Evolutionary conservation across 2,113 vertebrate genomes (phyloP).

Genomic region (Lepus europaeus): DNA sequence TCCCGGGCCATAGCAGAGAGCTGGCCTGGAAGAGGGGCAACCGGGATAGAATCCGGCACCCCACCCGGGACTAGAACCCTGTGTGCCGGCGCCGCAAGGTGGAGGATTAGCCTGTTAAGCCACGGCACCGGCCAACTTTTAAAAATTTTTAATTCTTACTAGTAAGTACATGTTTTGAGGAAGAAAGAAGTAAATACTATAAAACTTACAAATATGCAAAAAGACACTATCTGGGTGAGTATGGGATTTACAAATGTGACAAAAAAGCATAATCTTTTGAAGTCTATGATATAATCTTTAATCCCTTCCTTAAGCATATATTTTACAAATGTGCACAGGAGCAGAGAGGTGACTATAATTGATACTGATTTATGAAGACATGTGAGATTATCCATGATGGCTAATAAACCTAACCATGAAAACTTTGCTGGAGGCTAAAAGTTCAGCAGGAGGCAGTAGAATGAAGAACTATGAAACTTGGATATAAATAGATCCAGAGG

Average conservation of each 20-base stretch:
- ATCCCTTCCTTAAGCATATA: not conserved
- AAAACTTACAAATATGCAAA: not conserved
- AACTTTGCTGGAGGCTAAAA: constrained; percentile 27
- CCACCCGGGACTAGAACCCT: too few species aligned
- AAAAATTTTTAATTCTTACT: constrained; percentile 26
- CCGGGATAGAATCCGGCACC: too few species aligned
- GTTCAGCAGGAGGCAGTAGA: constrained; percentile 14
- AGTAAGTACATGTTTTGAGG: not conserved
- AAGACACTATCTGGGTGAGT: constrained; percentile 37
- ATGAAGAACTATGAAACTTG: constrained; percentile 22
- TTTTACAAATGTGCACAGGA: constrained; percentile 28
- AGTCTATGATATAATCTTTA: not conserved
- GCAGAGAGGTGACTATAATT: constrained; percentile 6
- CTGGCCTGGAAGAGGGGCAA: too few species aligned
- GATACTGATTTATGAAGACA: constrained; percentile 49
- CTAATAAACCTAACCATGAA: constrained; percentile 9
- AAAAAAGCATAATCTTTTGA: constrained; percentile 44
- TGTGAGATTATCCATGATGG: not conserved
- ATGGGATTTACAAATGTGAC: constrained; percentile 33
- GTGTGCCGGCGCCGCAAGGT: too few species aligned
- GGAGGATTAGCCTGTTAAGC: too few species aligned
- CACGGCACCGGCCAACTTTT: not conserved
- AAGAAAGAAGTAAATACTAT: constrained; percentile 46
- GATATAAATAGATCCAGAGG: not conserved
- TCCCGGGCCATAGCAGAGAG: too few species aligned